These are phyloP conservation scores for Metridium senile DNA, from an alignment of 92 coral and sea anemone genomes.

Conservation along the genomic window DNA sequence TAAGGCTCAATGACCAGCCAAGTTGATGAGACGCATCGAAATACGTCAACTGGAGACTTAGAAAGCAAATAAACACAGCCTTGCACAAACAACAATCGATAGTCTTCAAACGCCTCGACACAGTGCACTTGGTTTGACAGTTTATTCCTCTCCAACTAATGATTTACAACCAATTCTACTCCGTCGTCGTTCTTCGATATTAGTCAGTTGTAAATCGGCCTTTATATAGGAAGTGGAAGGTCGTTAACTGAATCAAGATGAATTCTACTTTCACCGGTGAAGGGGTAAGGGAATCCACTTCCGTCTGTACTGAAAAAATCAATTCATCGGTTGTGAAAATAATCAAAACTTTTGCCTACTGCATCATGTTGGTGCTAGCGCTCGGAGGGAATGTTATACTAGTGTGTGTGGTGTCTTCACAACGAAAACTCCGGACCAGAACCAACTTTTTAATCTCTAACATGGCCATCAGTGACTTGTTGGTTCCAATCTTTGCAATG, in stretches of 20 bases:
- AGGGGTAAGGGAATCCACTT: not conserved
- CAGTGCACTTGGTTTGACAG: not conserved
- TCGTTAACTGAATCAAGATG: not conserved
- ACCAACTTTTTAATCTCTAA: slow-evolving; percentile 63
- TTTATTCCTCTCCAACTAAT: too few relatives aligned
- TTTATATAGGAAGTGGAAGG: not conserved
- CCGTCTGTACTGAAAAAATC: slow-evolving; percentile 22
- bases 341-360: slow-evolving; percentile 56
- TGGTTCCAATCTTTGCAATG: slow-evolving; percentile 74
- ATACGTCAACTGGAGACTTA: slow-evolving; percentile 1
- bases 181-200: not conserved
- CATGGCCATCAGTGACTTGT: slow-evolving; percentile 69
- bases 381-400: slow-evolving; percentile 56
- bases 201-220: not conserved
- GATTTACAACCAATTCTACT: not conserved
- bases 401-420: slow-evolving; percentile 53
- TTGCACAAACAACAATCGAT: slow-evolving; percentile 7
- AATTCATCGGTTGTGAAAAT: slow-evolving; percentile 52
- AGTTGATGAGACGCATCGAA: not conserved
- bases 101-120: slow-evolving; percentile 1
- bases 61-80: slow-evolving; percentile 14
- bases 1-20: not conserved
- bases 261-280: slow-evolving; percentile 1
- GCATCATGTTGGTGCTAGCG: slow-evolving; percentile 52
- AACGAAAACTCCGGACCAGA: slow-evolving; percentile 58